These are phyloP conservation scores for Andrena haemorrhoa DNA, from an alignment of 2,888 invertebrate genomes.

Conservation along the genomic window DNA sequence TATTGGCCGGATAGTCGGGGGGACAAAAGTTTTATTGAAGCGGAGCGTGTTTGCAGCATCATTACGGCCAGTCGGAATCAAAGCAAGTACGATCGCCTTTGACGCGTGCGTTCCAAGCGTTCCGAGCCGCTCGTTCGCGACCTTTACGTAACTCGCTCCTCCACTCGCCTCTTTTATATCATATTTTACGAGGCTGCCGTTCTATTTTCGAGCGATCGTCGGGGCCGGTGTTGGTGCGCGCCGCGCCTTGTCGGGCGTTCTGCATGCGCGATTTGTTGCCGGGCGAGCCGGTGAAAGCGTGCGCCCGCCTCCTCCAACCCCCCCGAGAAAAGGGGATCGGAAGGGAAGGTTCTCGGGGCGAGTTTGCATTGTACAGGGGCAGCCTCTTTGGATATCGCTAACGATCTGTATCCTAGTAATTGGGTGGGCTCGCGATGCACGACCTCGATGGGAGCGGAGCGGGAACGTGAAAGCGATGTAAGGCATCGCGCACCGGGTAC, in stretches of 20 bases:
- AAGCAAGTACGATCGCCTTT: conserved; percentile 42
- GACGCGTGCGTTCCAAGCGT: conserved; percentile 20
- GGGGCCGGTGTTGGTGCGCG: neutral
- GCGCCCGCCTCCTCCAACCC: too few species aligned
- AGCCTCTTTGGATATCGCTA: conserved; percentile 70
- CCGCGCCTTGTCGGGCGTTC: neutral
- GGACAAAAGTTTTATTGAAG: conserved; percentile 19
- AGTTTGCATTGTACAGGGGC: conserved; percentile 50
- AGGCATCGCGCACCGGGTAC: conserved; percentile 52
- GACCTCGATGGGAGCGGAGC: conserved; percentile 47
- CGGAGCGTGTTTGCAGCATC: conserved; percentile 17
- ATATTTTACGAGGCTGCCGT: conserved; percentile 22
- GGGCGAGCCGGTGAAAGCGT: conserved; percentile 26
- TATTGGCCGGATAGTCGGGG: neutral
- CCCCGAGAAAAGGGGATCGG: conserved; percentile 15
- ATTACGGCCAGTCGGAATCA: conserved; percentile 34
- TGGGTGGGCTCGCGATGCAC: conserved; percentile 61
- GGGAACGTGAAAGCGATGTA: conserved; percentile 60
- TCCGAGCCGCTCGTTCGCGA: conserved; percentile 15
- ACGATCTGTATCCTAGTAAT: conserved; percentile 72
- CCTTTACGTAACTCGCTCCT: conserved; percentile 36
- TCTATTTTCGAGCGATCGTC: conserved; percentile 7
- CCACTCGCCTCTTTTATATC: conserved; percentile 24
- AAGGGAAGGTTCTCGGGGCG: conserved; percentile 35
- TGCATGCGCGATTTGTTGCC: conserved; percentile 39